phyloP scores from a whole-genome alignment of 2,113 vertebrate genomes.

The Emydura subglobosa region DNA sequence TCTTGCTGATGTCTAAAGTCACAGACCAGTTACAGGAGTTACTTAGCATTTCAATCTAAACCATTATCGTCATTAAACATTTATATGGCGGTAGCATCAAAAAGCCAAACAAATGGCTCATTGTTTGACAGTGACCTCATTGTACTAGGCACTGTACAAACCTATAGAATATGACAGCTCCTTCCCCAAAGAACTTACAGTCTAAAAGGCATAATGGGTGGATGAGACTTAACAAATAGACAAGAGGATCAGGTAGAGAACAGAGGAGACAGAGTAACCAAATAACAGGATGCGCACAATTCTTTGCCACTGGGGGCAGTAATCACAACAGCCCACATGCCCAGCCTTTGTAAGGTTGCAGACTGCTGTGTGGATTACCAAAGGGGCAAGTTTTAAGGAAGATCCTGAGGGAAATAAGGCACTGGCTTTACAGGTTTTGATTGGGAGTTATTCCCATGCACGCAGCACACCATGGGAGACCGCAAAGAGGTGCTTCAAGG shows the following conservation, averaged over 20 bases:
- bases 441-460: not conserved
- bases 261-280: not conserved
- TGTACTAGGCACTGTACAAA: not conserved
- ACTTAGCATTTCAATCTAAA: not conserved
- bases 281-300: not conserved
- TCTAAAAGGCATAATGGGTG: not conserved
- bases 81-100: fast-evolving
- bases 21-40: not conserved
- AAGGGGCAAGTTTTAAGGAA: not conserved
- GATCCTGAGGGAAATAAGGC: not conserved
- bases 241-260: not conserved
- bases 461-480: not conserved
- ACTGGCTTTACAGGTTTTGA: not conserved
- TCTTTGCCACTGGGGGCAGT: not conserved
- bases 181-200: not conserved
- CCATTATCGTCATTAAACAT: fast-evolving
- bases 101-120: not conserved
- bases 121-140: too few species aligned
- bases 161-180: not conserved
- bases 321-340: not conserved
- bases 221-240: not conserved
- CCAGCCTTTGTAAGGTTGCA: not conserved
- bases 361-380: not conserved
- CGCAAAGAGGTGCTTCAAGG: not conserved
- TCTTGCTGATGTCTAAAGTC: not conserved